Percentiles rank a stretch among this genome's conserved stretches.
Conservation (phyloP, 2,113 vertebrate species). For the Gadus macrocephalus region DNA sequence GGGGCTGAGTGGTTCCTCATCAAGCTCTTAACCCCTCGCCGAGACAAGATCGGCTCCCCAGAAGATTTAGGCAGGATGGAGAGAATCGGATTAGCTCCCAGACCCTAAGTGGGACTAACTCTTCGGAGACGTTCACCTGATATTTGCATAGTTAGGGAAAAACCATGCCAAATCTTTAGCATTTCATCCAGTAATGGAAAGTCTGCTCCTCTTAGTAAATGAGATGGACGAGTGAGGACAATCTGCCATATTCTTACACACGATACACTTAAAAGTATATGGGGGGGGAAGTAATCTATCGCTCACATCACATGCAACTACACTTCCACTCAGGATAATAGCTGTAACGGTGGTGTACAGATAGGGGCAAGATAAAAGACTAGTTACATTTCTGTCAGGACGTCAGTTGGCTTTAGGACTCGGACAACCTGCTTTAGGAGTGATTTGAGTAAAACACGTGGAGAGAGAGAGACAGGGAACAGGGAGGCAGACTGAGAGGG, state of each 20-base stretch:
- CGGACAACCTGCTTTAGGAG: slow-evolving; percentile 68
- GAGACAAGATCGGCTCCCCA: slow-evolving; percentile 39
- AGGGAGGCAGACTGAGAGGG: no score
- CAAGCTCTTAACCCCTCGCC: slow-evolving; percentile 30
- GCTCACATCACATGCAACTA: slow-evolving; percentile 26
- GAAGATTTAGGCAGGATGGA: slow-evolving; percentile 26
- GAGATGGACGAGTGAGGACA: no score
- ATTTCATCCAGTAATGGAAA: slow-evolving; percentile 47
- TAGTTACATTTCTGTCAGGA: slow-evolving; percentile 64
- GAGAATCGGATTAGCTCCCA: not conserved
- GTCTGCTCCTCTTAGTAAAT: slow-evolving; percentile 17
- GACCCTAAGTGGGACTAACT: not conserved
- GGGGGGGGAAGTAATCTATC: slow-evolving; percentile 27
- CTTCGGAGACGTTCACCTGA: no score
- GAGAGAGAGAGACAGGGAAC: no score
- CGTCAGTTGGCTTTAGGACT: slow-evolving; percentile 60
- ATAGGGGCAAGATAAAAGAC: slow-evolving; percentile 42
- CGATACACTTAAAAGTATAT: no score
- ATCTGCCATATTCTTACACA: no score
- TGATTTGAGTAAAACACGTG: no score
- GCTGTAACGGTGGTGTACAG: no score
- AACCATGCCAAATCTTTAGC: slow-evolving; percentile 36
- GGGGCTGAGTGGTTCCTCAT: slow-evolving; percentile 43
- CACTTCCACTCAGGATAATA: no score
- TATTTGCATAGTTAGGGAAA: not conserved